Evolutionary conservation across 2,113 vertebrate genomes (phyloP).

Genomic region (Ciconia boyciana): DNA sequence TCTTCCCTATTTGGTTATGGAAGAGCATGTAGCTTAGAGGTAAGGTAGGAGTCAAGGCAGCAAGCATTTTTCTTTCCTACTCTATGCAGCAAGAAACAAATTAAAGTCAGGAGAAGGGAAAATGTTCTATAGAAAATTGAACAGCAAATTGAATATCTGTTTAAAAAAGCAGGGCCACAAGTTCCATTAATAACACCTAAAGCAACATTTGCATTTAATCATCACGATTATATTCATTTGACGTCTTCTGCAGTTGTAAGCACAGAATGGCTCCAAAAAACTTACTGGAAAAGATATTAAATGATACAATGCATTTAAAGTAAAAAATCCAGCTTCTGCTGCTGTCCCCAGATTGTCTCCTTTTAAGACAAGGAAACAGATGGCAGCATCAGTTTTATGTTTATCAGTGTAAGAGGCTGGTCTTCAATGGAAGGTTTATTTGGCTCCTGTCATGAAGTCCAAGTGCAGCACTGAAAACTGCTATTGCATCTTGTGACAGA

Average conservation of each 20-base stretch:
- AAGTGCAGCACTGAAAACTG: not conserved
- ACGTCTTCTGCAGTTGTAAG: not conserved
- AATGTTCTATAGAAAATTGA: constrained; percentile 18
- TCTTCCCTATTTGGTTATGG: constrained; percentile 24
- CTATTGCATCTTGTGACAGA: not conserved
- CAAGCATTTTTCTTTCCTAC: constrained; percentile 13
- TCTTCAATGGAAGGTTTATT: not conserved
- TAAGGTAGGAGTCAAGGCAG: constrained; percentile 12
- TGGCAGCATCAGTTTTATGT: not conserved
- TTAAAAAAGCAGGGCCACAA: not conserved
- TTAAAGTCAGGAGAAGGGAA: not conserved
- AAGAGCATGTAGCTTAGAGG: not conserved
- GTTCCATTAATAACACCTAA: not conserved
- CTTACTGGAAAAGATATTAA: not conserved
- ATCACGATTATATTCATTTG: not conserved
- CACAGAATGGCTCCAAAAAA: not conserved
- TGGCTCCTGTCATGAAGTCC: not conserved
- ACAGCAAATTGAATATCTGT: not conserved
- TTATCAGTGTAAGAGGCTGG: not conserved
- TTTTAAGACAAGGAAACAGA: not conserved
- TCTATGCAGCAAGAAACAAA: not conserved
- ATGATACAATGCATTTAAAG: not conserved
- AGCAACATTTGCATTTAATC: constrained; percentile 12
- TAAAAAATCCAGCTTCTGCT: not conserved
- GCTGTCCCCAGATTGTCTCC: not conserved